Evolutionary conservation across 2,888 invertebrate genomes (phyloP), one percentile per base, ranked within the genome.

Genomic region (Hirtodrosophila trivittata): DNA sequence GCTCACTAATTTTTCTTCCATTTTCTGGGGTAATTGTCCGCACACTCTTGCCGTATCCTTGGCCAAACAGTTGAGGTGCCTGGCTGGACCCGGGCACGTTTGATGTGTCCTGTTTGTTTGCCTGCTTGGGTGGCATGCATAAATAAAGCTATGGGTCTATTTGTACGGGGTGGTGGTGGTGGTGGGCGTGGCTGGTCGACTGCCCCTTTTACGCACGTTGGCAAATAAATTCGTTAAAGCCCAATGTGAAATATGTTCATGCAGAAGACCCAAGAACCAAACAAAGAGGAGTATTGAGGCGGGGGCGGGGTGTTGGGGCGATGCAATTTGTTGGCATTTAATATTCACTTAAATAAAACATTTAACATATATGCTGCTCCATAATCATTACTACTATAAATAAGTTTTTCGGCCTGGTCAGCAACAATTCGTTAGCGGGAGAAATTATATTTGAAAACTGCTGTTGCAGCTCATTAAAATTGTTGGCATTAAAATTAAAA

Each of bases 301-400:
- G n/a, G 55, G 10, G 13, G 28, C 33, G 46, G 55, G 47, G 35
- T 26, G 28, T 32, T 32, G 42, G 7, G 60, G 47, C 35, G 57
- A 39, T 39, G 46, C 71, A 45, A 72, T 80, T 74, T 81, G 55
- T 49, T 58, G 59, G 56, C 78, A 81, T 80, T 84, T 84, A 81
- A 81, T 74, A 84, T 80, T 81, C 78, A 80, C 75, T 80, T 80
- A 84, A 84, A 81, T 77, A 75, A 84, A 71, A 80, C 77, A 80
- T 80, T 80, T 73, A 55, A 68, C 68, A 71, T 73, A 69, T 63
- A 21, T 21, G 2, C 18, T 21, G 26, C 26, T 12, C 65, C 35
- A 62, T 66, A 59, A 51, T 56, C 59, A 66, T 78, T 69, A 21
- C 5, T 77, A 39, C 59, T 33, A 13, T 58, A 72, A 58, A 63